Evolutionary conservation across 2,888 invertebrate species (phyloP).

Genomic region (Empis stercorea): DNA sequence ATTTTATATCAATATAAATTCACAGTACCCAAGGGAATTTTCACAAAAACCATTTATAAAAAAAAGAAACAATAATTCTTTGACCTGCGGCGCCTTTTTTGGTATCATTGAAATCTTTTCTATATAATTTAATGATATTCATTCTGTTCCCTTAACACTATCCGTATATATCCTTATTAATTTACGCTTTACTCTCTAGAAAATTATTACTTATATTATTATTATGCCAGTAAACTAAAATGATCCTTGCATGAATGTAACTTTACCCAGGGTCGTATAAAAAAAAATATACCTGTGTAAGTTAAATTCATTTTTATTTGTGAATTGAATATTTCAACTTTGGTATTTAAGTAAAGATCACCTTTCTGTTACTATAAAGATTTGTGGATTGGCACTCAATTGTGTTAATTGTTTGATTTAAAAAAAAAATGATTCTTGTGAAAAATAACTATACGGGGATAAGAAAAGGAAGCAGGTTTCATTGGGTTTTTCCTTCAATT

Average conservation of each 20-base stretch:
- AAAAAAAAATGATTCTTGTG: neutral
- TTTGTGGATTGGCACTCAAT: neutral
- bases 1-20: slow-evolving; percentile 1
- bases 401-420: slow-evolving; percentile 1
- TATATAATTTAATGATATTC: no score
- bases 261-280: no score
- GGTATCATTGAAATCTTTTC: neutral
- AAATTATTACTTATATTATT: no score
- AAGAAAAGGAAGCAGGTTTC: slow-evolving; percentile 14
- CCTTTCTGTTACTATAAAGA: neutral
- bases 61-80: slow-evolving; percentile 6
- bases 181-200: no score
- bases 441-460: neutral
- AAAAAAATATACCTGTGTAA: no score
- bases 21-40: no score
- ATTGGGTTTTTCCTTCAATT: slow-evolving; percentile 14
- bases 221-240: no score
- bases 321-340: neutral
- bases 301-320: no score
- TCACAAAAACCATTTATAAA: no score
- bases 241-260: no score
- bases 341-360: neutral
- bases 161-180: no score
- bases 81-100: slow-evolving; percentile 27
- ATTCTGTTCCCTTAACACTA: no score